Percentiles rank a stretch among this genome's conserved stretches.
These are phyloP conservation scores for Hydrolagus affinis DNA, from an alignment of 2,113 vertebrate species.

Conservation along the genomic window DNA sequence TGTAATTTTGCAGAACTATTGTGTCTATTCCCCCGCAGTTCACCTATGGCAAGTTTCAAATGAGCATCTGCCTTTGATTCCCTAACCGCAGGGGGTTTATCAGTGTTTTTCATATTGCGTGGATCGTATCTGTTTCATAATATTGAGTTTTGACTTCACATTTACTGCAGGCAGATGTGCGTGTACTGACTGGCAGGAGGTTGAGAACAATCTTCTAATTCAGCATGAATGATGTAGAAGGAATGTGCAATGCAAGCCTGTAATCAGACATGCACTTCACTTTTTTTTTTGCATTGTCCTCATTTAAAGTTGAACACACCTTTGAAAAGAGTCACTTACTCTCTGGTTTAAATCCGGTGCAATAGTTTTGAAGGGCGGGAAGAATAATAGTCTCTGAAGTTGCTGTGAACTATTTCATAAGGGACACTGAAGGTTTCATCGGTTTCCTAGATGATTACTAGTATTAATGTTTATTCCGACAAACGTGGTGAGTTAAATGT, in stretches of 20 bases:
- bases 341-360: neutral
- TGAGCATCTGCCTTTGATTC: conserved; percentile 19
- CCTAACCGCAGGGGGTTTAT: conserved; percentile 7
- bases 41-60: neutral
- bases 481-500: conserved; percentile 10
- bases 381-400: neutral
- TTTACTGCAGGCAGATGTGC: neutral
- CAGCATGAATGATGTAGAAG: conserved; percentile 3
- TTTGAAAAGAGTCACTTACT: conserved; percentile 14
- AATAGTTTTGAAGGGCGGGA: neutral
- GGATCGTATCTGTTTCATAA: neutral
- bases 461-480: neutral
- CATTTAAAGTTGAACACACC: neutral
- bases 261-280: conserved; percentile 4
- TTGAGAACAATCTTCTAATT: conserved; percentile 20
- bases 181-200: conserved; percentile 18
- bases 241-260: neutral
- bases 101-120: conserved; percentile 5
- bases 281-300: neutral
- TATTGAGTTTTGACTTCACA: neutral
- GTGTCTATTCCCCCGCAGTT: conserved; percentile 1
- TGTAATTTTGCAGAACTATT: neutral
- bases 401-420: neutral
- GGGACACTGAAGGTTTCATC: no score
- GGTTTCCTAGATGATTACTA: conserved; percentile 3